phyloP scores from a whole-genome alignment of 2,113 vertebrate genomes.

The Mesocricetus auratus region DNA sequence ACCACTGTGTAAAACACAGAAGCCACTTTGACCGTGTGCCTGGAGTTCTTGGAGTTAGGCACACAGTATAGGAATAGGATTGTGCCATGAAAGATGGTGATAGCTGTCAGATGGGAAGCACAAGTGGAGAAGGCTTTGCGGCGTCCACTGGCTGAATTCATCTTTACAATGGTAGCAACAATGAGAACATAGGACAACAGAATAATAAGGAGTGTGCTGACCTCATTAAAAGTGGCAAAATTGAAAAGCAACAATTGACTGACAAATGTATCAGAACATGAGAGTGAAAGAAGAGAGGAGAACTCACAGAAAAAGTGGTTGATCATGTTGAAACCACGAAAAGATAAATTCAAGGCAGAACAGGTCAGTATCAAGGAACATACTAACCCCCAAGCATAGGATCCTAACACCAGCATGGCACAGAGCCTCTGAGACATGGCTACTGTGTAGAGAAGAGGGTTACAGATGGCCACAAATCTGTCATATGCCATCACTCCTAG shows the following conservation, averaged over 20 bases:
- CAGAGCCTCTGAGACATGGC: slow-evolving; percentile 60
- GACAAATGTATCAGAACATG: slow-evolving; percentile 68
- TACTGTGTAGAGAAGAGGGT: slow-evolving; percentile 48
- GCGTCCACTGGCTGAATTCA: background rate
- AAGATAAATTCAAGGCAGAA: slow-evolving; percentile 51
- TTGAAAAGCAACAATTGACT: slow-evolving; percentile 65
- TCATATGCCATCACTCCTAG: slow-evolving; percentile 47
- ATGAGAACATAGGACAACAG: slow-evolving; percentile 66
- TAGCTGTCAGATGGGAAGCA: slow-evolving; percentile 64
- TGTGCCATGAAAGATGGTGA: slow-evolving; percentile 72
- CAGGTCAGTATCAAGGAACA: slow-evolving; percentile 51
- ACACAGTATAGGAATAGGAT: slow-evolving; percentile 75
- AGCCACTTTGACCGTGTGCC: slow-evolving; percentile 60
- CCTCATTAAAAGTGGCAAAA: slow-evolving; percentile 68
- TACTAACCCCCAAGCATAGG: background rate
- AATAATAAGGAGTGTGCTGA: slow-evolving; percentile 66
- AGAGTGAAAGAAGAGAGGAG: slow-evolving; percentile 71
- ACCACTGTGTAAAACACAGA: slow-evolving; percentile 77
- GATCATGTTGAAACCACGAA: slow-evolving; percentile 62
- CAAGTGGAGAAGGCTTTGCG: slow-evolving; percentile 75
- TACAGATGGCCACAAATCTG: slow-evolving; percentile 55
- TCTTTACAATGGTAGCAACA: slow-evolving; percentile 67
- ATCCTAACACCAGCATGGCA: background rate
- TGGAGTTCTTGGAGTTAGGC: slow-evolving; percentile 69
- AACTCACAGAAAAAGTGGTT: slow-evolving; percentile 81